Conservation (phyloP, 2,113 vertebrate species). For the Procavia capensis region DNA sequence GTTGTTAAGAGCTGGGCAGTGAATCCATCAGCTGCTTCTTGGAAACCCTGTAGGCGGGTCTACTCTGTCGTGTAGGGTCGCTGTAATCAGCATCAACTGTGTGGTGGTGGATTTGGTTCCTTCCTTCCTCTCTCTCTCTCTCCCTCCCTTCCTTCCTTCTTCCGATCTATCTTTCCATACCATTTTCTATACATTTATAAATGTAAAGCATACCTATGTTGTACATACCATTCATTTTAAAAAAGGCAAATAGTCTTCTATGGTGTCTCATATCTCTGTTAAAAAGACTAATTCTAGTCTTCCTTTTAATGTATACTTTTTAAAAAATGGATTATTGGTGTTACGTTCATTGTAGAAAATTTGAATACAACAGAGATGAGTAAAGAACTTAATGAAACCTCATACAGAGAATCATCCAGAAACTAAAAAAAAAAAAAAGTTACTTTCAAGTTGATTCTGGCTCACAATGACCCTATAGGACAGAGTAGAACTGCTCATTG, state of each 20-base stretch:
- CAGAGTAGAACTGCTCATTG: too few species aligned
- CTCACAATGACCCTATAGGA: too few species aligned
- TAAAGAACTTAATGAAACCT: not conserved
- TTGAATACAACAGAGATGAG: not conserved
- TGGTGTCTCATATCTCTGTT: not conserved
- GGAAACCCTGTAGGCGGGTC: too few species aligned
- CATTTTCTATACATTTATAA: constrained; percentile 17
- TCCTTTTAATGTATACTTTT: constrained; percentile 1
- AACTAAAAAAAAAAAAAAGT: not conserved
- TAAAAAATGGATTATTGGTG: not conserved
- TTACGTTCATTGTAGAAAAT: constrained; percentile 14
- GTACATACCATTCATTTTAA: not conserved
- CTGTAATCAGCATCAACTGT: too few species aligned
- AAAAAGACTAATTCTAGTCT: not conserved
- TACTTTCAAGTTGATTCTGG: not conserved
- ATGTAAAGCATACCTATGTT: not conserved
- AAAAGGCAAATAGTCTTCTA: not conserved
- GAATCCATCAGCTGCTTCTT: too few species aligned
- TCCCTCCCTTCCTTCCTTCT: too few species aligned
- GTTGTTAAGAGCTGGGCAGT: too few species aligned
- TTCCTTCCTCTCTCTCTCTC: too few species aligned
- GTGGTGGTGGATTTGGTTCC: too few species aligned
- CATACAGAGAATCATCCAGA: not conserved
- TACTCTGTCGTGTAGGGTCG: too few species aligned
- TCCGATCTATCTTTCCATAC: not conserved